Evolutionary conservation across 2,797 vertebrate species (phyloP), one percentile per base, ranked within the genome.

Genomic region (Psittacula derbiana): DNA sequence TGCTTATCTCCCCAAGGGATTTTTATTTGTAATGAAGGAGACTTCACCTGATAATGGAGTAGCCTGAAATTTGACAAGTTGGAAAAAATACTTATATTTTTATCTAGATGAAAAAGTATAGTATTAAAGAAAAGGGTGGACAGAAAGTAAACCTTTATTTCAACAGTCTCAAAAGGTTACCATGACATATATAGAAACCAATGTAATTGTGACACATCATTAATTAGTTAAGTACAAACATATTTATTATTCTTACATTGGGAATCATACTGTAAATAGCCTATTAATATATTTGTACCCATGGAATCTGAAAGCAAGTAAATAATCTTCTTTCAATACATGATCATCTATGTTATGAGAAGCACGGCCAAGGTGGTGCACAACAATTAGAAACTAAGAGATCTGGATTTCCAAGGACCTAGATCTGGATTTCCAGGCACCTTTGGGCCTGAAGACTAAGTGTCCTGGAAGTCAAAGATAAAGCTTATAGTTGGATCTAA

Each of bases 21-120:
- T 94, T 93, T 96, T 92, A 93, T 94, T 90, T 74, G 83, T 93
- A 72, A 47, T 80, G 94, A 87, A 88, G 74, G 58, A 91, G 52
- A 90, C 47, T 90, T 95, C 62, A 90, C 86, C 88, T 94, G 93
- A 80, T 95, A 95, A 91, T 89, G 40, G 86, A 94, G 64, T 71
- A 90, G 75, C 83, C 61, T 92, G 74, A 90, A 92, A 92, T 83
- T 83, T 85, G 93, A 85, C 79, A 88, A 83, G 83, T 60, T 75
- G 46, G 83, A 91, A 91, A 95, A 95, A 92, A 87, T 88, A 41
- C 66, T 72, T 83, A 90, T 31, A 53, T 93, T 90, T 95, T 83
- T 79, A 83, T 90, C 76, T 79, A 80, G 80, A 85, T 82, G 46
- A 86, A 86, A 71, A 65, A 64, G 17, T 14, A 4, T n/a, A 49